Percentiles rank a stretch among this genome's conserved stretches.
Evolutionary conservation across 1,140 invertebrate species (phyloP).

Genomic region (Anastatus disparis): DNA sequence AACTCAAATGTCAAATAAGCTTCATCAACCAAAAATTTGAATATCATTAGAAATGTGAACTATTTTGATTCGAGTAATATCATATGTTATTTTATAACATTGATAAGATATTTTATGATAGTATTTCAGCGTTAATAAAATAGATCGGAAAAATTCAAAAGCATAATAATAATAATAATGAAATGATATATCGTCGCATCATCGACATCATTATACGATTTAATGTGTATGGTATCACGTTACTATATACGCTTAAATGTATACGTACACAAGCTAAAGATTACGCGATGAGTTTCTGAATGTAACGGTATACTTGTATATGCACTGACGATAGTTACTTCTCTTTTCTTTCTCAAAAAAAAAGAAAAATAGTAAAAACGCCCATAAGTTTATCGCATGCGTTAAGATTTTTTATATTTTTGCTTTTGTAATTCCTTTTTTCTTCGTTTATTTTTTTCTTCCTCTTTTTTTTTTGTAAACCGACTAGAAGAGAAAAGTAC

Average conservation of each 20-base stretch:
- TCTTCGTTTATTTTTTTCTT: background rate
- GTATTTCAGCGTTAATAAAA: background rate
- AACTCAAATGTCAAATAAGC: no score
- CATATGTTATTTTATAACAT: no score
- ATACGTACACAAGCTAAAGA: background rate
- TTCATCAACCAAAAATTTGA: no score
- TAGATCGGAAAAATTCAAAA: background rate
- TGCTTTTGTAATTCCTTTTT: background rate
- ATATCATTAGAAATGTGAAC: no score
- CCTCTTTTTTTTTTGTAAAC: background rate
- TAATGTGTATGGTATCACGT: background rate
- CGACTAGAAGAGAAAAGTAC: background rate
- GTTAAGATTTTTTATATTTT: no score
- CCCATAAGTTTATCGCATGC: no score
- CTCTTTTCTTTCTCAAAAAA: no score
- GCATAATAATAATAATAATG: background rate
- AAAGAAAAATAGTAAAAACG: no score
- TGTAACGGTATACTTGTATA: background rate
- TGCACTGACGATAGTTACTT: no score
- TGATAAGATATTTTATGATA: no score
- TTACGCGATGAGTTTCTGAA: background rate
- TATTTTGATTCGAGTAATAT: no score
- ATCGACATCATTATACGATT: background rate
- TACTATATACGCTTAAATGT: background rate
- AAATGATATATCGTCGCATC: slow-evolving; percentile 2